Base-by-base conservation (phyloP, 2,888 invertebrate species). In the Patella depressa region DNA sequence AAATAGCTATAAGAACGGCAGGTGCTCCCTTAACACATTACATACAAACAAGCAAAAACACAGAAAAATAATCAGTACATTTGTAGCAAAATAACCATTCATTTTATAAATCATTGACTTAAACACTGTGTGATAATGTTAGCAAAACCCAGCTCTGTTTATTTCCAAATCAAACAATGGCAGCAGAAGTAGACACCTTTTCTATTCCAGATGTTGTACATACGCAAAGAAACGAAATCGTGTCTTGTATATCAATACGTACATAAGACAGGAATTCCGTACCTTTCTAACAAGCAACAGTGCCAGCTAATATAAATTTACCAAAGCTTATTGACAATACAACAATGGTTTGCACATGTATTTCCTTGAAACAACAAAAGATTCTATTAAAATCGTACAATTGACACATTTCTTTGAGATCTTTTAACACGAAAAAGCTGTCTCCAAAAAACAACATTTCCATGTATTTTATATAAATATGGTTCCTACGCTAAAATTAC, bases 21-120 rank as follows among this genome's bases (percentile, higher is more conserved):
- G 45, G 45, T 45, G 45, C 45, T 45, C 9, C 4, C 5, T 45
- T 45, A 45, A 45, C 45, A 45, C 45, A 45, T 45, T 9, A 45
- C 45, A 45, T 65, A 65, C 65, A 65, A 65, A 65, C 65, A 65
- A 24, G 24, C 65, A 65, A 65, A 65, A 65, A 65, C 65, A 65
- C 65, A 65, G 65, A 65, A 19, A 65, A 65, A 65, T 65, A 65
- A 65, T 65, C 65, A 65, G 65, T 24, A 24, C 19, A 65, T 24
- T 65, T 65, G 65, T 65, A 65, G 65, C 65, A 65, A 65, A 65
- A 65, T 65, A 65, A 65, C 65, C 65, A 65, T 65, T 65, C 65
- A 65, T 65, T 65, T 65, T 65, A 65, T 65, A 65, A 65, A 65
- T 65, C 65, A 65, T 65, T 65, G 19, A 65, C 24, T 65, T 65